These are phyloP conservation scores for Chloroceryle inda DNA, from an alignment of 2,797 vertebrate species.

Conservation along the genomic window DNA sequence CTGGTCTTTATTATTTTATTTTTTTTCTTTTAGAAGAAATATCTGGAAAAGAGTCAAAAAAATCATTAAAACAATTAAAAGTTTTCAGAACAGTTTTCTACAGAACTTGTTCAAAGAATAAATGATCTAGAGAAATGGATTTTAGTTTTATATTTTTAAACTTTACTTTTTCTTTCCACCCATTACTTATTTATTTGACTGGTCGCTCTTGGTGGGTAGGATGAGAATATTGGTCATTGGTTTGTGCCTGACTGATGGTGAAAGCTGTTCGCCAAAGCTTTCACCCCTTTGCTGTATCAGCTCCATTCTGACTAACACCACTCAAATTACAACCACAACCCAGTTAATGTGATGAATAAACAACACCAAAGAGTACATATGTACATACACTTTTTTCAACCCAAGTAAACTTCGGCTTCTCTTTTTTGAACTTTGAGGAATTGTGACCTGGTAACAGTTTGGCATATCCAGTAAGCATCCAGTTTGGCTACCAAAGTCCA, in stretches of 20 bases:
- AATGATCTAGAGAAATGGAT: fast-evolving
- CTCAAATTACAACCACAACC: background rate
- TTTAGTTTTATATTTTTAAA: background rate
- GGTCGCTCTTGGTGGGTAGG: background rate
- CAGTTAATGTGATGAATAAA: background rate
- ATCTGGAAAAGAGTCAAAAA: background rate
- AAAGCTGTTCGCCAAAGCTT: background rate
- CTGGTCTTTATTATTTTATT: background rate
- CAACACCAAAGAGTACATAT: background rate
- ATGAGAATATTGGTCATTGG: background rate
- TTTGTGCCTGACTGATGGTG: fast-evolving
- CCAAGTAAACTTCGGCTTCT: background rate
- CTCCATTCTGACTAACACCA: background rate
- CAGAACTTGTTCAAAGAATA: background rate
- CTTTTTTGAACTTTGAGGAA: background rate
- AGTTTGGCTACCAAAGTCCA: background rate
- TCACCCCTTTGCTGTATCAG: background rate
- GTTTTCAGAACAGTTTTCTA: background rate
- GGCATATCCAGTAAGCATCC: background rate
- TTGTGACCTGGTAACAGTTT: background rate
- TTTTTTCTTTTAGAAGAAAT: background rate
- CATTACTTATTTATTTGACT: background rate
- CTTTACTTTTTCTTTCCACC: background rate
- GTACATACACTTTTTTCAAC: background rate
- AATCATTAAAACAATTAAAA: background rate